Conservation (phyloP, 2,113 vertebrate species). For the Heptranchias perlo region DNA sequence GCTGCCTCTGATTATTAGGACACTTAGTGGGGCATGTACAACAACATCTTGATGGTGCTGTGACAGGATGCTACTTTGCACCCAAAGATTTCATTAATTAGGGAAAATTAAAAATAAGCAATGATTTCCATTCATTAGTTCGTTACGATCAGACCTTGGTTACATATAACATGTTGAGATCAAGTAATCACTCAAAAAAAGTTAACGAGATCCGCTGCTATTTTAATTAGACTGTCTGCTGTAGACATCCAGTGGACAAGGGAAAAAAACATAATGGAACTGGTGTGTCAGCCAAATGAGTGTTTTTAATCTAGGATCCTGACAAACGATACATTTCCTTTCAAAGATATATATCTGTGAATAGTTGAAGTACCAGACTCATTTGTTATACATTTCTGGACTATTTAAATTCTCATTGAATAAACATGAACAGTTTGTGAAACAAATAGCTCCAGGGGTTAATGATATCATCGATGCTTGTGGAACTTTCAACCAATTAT, state of each 20-base stretch:
- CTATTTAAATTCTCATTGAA: not conserved
- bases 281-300: not conserved
- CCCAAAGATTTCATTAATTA: too few relatives aligned
- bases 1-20: too few relatives aligned
- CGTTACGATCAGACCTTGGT: too few relatives aligned
- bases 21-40: too few relatives aligned
- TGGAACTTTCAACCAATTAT: conserved; percentile 5
- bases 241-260: not conserved
- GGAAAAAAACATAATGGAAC: not conserved
- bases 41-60: too few relatives aligned
- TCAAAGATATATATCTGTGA: not conserved
- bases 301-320: not conserved
- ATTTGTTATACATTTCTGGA: not conserved
- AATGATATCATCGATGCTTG: not conserved
- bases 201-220: not conserved
- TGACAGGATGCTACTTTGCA: too few relatives aligned
- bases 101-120: too few relatives aligned
- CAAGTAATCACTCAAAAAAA: not conserved
- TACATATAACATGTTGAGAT: not conserved
- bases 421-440: not conserved
- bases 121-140: too few relatives aligned
- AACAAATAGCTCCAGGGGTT: not conserved
- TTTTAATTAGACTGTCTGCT: not conserved
- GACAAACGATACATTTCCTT: not conserved
- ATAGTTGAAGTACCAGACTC: not conserved